Conservation (phyloP, 1,140 invertebrate species). For the Formica exsecta region DNA sequence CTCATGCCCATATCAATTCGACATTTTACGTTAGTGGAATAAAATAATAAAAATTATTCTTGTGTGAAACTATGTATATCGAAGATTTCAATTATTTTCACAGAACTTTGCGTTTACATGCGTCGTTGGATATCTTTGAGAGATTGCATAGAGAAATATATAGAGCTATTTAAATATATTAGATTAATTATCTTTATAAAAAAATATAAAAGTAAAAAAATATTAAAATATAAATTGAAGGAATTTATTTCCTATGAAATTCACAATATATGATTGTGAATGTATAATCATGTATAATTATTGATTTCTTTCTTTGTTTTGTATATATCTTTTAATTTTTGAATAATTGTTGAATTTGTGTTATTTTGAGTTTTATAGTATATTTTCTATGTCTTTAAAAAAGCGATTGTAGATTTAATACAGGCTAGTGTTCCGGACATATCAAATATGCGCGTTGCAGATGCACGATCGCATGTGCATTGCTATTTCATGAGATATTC, state of each 20-base stretch:
- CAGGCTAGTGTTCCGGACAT: background rate
- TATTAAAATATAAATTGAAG: background rate
- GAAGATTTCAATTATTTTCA: slow-evolving; percentile 11
- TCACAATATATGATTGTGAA: background rate
- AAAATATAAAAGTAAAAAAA: background rate
- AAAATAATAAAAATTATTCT: slow-evolving; percentile 67
- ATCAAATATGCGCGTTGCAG: background rate
- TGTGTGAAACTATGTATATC: slow-evolving; percentile 44
- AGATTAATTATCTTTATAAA: background rate
- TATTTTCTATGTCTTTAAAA: background rate
- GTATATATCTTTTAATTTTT: background rate
- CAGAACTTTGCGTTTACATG: slow-evolving; percentile 11
- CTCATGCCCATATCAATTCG: slow-evolving; percentile 44
- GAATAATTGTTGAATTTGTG: background rate
- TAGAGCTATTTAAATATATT: background rate
- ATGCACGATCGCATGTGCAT: background rate
- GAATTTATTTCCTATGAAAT: background rate
- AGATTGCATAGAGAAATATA: background rate
- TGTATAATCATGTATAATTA: background rate
- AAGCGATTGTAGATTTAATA: background rate
- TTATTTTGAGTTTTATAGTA: background rate
- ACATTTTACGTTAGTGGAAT: slow-evolving; percentile 62
- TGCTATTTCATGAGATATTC: slow-evolving; percentile 8
- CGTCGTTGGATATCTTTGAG: slow-evolving; percentile 9
- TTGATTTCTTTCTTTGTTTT: no score